Evolutionary conservation across 2,113 vertebrate genomes (phyloP), one percentile per base, ranked within the genome.

Genomic region (Eublepharis macularius): DNA sequence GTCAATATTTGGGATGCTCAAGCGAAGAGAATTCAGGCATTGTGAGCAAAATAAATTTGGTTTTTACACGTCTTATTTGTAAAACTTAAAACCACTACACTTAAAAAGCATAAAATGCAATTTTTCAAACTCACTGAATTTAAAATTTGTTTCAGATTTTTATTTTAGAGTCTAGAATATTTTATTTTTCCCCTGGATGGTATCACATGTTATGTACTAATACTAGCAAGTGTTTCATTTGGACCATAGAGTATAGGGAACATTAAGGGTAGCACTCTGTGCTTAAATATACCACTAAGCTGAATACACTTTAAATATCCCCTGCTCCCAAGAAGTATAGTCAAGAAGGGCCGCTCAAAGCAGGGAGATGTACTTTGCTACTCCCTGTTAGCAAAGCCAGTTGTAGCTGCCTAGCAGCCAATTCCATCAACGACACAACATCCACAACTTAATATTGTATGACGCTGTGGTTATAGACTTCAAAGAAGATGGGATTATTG

Each of bases 401-500:
- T 43, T 87, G 21, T 54, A 41, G 0, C 2, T 2, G 82, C 51
- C 75, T 65, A 34, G 84, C 43, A 0, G 32, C 1, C 0, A 72
- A 39, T 39, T 43, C 83, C 87, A 13, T 69, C 83, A 4, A 41
- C 4, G 57, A 54, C 85, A 63, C 84, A 81, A 68, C 76, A 36
- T 2, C 76, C 84, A 29, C 11, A 4, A 0, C 1, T 80, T 13
- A 41, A 0, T 87, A 72, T 54, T 6, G 45, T 34, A 68, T 1
- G 83, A 57, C 0, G 0, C 77, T 51, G 77, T 77, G 24, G 77
- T 57, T 84, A 0, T 39, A 4, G 57, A 29, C 87, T 93, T 93
- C 90, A 79, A 81, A 92, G 41, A 8, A 85, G 76, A 43, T 1
- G 3, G 87, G 92, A 84, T 90, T 87, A 68, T 81, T 39, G 39